These are phyloP conservation scores for Atta texana DNA, from an alignment of 1,140 invertebrate species.

Conservation along the genomic window DNA sequence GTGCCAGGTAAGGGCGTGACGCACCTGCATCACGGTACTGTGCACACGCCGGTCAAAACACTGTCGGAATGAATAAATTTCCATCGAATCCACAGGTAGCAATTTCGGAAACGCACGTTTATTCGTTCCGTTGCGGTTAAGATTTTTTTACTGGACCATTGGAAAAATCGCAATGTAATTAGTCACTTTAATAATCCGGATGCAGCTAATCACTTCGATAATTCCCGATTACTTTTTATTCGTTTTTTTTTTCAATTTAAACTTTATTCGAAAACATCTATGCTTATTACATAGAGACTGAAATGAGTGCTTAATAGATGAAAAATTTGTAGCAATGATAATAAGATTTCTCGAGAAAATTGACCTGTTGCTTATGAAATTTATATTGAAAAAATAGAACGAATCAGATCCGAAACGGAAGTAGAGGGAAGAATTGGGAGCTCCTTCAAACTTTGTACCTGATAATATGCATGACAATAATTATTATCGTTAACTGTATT, in stretches of 20 bases:
- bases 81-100: slow-evolving; percentile 44
- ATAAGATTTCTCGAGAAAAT: background rate
- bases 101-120: background rate
- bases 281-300: no score
- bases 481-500: background rate
- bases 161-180: background rate
- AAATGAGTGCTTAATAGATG: background rate
- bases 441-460: background rate
- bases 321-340: background rate
- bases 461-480: background rate
- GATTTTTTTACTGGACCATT: background rate
- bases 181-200: background rate
- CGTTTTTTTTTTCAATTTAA: background rate
- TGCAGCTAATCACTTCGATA: background rate
- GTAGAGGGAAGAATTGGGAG: background rate
- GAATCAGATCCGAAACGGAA: background rate
- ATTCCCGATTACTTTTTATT: background rate
- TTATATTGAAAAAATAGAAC: background rate
- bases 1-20: slow-evolving; percentile 65
- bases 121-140: background rate
- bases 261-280: background rate
- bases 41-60: slow-evolving; percentile 67
- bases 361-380: background rate
- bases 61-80: slow-evolving; percentile 49
- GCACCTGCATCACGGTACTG: slow-evolving; percentile 67